These are phyloP conservation scores for Xestia c-nigrum DNA, from an alignment of 2,888 invertebrate species.

Conservation along the genomic window DNA sequence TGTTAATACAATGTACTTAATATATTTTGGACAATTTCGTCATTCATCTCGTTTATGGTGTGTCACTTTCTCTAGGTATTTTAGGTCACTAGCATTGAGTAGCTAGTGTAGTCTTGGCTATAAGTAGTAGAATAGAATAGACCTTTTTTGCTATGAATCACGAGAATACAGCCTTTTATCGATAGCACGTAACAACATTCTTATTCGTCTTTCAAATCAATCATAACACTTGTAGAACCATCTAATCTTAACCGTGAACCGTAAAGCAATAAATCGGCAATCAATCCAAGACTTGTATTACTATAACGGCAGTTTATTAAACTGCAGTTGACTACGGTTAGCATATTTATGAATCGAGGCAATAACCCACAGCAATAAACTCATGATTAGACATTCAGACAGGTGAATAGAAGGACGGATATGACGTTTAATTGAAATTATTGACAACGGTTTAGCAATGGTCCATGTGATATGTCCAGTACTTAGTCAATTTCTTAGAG, in stretches of 20 bases:
- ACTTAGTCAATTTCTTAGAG: neutral
- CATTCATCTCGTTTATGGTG: neutral
- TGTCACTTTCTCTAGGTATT: neutral
- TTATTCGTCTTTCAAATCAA: neutral
- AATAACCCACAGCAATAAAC: slow-evolving; percentile 11
- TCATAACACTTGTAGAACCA: neutral
- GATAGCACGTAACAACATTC: neutral
- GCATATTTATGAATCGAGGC: slow-evolving; percentile 8
- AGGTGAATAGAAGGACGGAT: slow-evolving; percentile 40
- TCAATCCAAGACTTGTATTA: slow-evolving; percentile 1
- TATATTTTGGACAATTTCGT: neutral
- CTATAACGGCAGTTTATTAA: slow-evolving; percentile 8
- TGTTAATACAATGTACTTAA: neutral
- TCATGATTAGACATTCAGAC: slow-evolving; percentile 12
- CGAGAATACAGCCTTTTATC: neutral
- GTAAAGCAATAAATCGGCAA: slow-evolving; percentile 29
- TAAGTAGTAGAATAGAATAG: neutral
- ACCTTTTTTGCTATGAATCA: neutral
- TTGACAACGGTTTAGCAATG: slow-evolving; percentile 3
- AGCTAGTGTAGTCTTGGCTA: neutral
- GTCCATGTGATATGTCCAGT: neutral
- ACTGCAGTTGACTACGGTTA: slow-evolving; percentile 16
- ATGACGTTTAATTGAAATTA: slow-evolving; percentile 4
- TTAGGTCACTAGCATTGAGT: neutral
- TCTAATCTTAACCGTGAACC: slow-evolving; percentile 4